Evolutionary conservation across 2,888 invertebrate species (phyloP).

Genomic region (Eupithecia pulchellata): DNA sequence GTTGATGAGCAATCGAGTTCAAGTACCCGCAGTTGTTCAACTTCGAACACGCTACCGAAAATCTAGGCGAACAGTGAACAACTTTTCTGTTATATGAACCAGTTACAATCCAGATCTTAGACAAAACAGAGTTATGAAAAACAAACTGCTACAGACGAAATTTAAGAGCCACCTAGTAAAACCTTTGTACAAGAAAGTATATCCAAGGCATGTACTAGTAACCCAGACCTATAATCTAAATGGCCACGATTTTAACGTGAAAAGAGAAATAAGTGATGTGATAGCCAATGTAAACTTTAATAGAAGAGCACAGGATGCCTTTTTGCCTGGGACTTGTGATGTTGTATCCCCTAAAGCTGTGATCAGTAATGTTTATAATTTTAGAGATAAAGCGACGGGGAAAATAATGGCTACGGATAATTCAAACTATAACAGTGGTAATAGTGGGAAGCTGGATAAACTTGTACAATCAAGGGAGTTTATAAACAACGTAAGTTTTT

Average conservation of each 20-base stretch:
- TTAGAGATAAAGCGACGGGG: slow-evolving; percentile 33
- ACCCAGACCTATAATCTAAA: slow-evolving; percentile 64
- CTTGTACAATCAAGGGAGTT: slow-evolving; percentile 47
- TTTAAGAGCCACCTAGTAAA: slow-evolving; percentile 68
- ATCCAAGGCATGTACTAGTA: slow-evolving; percentile 48
- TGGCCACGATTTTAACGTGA: slow-evolving; percentile 64
- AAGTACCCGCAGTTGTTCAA: slow-evolving; percentile 34
- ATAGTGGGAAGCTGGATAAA: slow-evolving; percentile 45
- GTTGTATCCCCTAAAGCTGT: slow-evolving; percentile 13
- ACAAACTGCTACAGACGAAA: slow-evolving; percentile 54
- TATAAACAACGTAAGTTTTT: slow-evolving; percentile 53
- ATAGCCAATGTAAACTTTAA: slow-evolving; percentile 43
- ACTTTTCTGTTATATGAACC: slow-evolving; percentile 12
- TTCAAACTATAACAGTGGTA: slow-evolving; percentile 28
- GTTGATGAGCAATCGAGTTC: slow-evolving; percentile 35
- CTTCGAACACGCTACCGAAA: slow-evolving; percentile 48
- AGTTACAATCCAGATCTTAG: slow-evolving; percentile 28
- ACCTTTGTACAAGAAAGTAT: slow-evolving; percentile 70
- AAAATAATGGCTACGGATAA: slow-evolving; percentile 42
- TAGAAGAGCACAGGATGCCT: slow-evolving; percentile 48
- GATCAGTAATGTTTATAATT: slow-evolving; percentile 31
- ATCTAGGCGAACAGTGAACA: slow-evolving; percentile 2
- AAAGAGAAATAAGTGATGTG: slow-evolving; percentile 51
- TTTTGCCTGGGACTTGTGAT: slow-evolving; percentile 57
- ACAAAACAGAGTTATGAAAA: slow-evolving; percentile 51